These are phyloP conservation scores for Caracal caracal DNA, from an alignment of 2,113 vertebrate species.

Conservation along the genomic window DNA sequence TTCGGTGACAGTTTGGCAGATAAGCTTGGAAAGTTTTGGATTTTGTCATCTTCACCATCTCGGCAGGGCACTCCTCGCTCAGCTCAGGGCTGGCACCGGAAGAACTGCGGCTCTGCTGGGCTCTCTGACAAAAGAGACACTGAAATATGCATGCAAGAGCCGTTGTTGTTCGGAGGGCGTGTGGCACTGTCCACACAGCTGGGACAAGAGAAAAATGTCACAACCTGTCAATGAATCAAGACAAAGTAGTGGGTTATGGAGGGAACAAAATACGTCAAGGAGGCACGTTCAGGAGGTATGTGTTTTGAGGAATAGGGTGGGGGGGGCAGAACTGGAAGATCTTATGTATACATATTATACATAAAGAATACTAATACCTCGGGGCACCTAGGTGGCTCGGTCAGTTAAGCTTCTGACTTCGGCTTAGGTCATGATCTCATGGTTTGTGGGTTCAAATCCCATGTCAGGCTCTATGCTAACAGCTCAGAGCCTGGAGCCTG, in stretches of 20 bases:
- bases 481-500: too few species aligned
- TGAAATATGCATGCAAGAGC: constrained; percentile 97
- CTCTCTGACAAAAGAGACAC: constrained; percentile 97
- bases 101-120: constrained; percentile 93
- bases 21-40: constrained; percentile 99
- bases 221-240: constrained; percentile 86
- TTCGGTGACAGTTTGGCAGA: constrained; percentile 96
- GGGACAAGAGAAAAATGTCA: constrained; percentile 90
- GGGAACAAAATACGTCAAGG: rapidly evolving
- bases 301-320: not conserved
- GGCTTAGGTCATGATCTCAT: too few species aligned
- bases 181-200: constrained; percentile 95
- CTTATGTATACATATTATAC: too few species aligned
- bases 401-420: too few species aligned
- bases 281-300: rapidly evolving
- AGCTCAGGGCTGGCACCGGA: constrained; percentile 93
- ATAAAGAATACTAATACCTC: not conserved
- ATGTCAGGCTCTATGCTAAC: too few species aligned
- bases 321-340: too few species aligned
- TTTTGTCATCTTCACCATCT: constrained; percentile 99
- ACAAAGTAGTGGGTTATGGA: not conserved
- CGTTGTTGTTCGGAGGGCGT: constrained; percentile 94
- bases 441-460: too few species aligned
- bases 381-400: too few species aligned
- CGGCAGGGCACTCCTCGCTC: constrained; percentile 90